phyloP scores from a whole-genome alignment of 2,888 invertebrate species.

The Monoplex corrugatus region DNA sequence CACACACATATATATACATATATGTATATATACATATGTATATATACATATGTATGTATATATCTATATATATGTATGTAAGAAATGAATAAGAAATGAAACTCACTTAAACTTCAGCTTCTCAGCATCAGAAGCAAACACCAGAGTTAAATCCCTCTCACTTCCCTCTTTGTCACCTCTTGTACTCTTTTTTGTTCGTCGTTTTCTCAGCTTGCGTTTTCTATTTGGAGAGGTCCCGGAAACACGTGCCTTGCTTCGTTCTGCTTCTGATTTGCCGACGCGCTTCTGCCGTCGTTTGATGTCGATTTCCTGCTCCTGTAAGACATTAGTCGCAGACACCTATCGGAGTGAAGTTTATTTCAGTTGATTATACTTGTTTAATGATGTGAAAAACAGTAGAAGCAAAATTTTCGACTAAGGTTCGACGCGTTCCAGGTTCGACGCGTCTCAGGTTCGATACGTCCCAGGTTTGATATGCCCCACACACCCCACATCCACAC shows the following conservation, averaged over 20 bases:
- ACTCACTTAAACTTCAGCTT: slow-evolving; percentile 14
- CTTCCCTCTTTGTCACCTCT: not conserved
- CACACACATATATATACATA: no score
- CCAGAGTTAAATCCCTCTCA: not conserved
- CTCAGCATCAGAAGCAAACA: not conserved
- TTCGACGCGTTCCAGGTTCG: no score
- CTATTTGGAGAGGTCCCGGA: not conserved
- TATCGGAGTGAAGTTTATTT: no score
- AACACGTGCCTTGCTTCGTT: not conserved
- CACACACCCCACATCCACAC: no score
- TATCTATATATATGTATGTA: no score
- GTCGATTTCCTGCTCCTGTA: not conserved
- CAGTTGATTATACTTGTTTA: not conserved
- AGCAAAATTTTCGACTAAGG: no score
- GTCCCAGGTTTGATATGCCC: no score
- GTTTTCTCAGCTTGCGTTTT: not conserved
- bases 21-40: not conserved
- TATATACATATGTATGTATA: no score
- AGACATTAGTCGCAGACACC: no score
- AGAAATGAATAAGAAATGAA: not conserved
- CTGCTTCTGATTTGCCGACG: not conserved
- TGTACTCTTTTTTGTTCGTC: not conserved
- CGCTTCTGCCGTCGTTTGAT: not conserved
- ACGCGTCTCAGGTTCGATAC: no score
- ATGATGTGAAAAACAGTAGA: no score